phyloP scores from a whole-genome alignment of 2,113 vertebrate species.

The Platanista minor region DNA sequence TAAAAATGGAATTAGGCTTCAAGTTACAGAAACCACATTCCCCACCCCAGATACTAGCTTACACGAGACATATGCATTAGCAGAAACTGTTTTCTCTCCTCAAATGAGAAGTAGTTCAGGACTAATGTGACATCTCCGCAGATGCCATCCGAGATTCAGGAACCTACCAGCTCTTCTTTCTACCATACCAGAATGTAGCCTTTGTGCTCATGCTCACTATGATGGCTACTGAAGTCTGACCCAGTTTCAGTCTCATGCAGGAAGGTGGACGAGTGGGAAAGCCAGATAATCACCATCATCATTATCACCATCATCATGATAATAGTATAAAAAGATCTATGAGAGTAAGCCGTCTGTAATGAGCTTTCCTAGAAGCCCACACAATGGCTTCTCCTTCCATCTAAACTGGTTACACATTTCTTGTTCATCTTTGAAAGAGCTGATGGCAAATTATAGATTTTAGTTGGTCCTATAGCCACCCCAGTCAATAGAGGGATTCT shows the following conservation, averaged over 20 bases:
- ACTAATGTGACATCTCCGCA: not conserved
- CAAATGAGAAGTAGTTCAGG: not conserved
- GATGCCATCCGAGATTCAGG: not conserved
- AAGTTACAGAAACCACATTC: not conserved
- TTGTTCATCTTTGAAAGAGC: slow-evolving; percentile 2
- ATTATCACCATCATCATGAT: not conserved
- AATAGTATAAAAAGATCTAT: not conserved
- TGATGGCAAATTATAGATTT: not conserved
- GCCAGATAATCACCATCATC: not conserved
- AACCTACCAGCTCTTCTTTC: not conserved
- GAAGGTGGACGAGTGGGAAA: not conserved
- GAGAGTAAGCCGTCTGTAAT: not conserved
- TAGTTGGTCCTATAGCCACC: not conserved
- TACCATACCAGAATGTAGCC: not conserved
- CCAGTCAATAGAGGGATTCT: not conserved
- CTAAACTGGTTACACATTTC: not conserved
- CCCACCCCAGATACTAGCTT: not conserved
- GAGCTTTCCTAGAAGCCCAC: not conserved
- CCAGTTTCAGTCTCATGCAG: not conserved
- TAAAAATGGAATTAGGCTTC: not conserved
- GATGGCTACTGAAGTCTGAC: not conserved
- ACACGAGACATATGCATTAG: not conserved
- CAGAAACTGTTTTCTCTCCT: not conserved
- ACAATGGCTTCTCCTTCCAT: not conserved
- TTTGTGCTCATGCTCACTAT: not conserved